These are phyloP conservation scores for Rhyacophila evoluta DNA, from an alignment of 2,888 invertebrate species.

Conservation along the genomic window DNA sequence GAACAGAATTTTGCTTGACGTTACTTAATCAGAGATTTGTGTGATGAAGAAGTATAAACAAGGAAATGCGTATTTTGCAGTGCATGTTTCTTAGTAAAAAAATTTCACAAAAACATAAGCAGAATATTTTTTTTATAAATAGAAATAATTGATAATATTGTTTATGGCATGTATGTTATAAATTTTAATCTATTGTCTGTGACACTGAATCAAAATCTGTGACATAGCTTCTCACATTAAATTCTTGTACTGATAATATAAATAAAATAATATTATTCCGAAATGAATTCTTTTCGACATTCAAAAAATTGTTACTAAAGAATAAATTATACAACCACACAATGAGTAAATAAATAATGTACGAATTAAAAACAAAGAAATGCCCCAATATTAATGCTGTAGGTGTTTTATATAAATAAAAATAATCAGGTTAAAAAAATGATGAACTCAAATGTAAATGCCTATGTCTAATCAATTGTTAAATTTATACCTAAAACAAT, in stretches of 20 bases:
- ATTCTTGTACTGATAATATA: not conserved
- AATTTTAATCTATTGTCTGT: too few relatives aligned
- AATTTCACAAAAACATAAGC: too few relatives aligned
- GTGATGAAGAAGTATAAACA: too few relatives aligned
- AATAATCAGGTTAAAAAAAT: conserved; percentile 67
- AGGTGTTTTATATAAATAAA: conserved; percentile 64
- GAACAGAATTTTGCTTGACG: too few relatives aligned
- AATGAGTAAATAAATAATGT: conserved; percentile 61
- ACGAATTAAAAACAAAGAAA: conserved; percentile 61
- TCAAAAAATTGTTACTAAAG: not conserved
- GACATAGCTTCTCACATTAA: too few relatives aligned
- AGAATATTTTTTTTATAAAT: too few relatives aligned
- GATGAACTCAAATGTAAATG: conserved; percentile 59
- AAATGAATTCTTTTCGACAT: not conserved
- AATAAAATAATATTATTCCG: not conserved
- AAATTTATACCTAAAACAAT: not conserved
- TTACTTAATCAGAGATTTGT: too few relatives aligned
- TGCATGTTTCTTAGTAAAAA: too few relatives aligned
- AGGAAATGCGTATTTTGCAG: too few relatives aligned
- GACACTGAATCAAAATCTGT: too few relatives aligned
- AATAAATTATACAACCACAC: conserved; percentile 22
- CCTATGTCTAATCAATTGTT: conserved; percentile 32
- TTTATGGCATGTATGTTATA: too few relatives aligned
- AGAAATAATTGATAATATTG: too few relatives aligned
- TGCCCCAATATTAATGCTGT: conserved; percentile 66